A percentile compares a stretch with the other conserved stretches of the same genome.
Conservation (phyloP, 2,888 invertebrate genomes). For the Syritta pipiens region DNA sequence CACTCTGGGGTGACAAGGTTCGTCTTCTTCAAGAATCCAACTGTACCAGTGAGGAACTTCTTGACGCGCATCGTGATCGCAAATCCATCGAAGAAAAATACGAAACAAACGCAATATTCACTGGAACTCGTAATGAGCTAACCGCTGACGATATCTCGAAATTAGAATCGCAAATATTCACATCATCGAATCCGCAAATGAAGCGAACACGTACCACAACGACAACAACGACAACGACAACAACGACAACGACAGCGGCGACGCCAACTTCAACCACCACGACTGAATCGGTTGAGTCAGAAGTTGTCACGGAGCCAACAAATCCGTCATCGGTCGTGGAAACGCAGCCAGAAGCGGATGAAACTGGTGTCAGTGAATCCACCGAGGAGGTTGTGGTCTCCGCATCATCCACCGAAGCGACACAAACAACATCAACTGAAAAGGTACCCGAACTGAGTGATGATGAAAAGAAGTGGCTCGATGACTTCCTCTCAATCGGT, state of each 20-base stretch:
- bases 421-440: constrained; percentile 59
- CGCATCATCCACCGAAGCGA: constrained; percentile 15
- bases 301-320: neutral
- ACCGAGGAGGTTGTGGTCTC: neutral
- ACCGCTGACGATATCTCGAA: constrained; percentile 75
- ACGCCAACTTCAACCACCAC: constrained; percentile 53
- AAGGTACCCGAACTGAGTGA: constrained; percentile 73
- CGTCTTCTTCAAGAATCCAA: constrained; percentile 84
- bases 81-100: constrained; percentile 74
- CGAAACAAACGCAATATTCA: constrained; percentile 76
- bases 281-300: constrained; percentile 36
- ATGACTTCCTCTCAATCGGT: constrained; percentile 76
- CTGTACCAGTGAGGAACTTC: constrained; percentile 81
- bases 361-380: constrained; percentile 7
- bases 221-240: constrained; percentile 52
- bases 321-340: neutral
- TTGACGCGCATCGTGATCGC: constrained; percentile 70
- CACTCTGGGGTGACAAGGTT: constrained; percentile 81
- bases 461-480: constrained; percentile 77
- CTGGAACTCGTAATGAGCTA: constrained; percentile 75
- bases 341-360: constrained; percentile 38
- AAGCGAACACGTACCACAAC: constrained; percentile 15
- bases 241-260: constrained; percentile 42
- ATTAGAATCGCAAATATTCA: constrained; percentile 76
- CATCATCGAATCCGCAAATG: constrained; percentile 63